Evolutionary conservation across 2,797 vertebrate genomes (phyloP).

Genomic region (Potorous gilbertii): DNA sequence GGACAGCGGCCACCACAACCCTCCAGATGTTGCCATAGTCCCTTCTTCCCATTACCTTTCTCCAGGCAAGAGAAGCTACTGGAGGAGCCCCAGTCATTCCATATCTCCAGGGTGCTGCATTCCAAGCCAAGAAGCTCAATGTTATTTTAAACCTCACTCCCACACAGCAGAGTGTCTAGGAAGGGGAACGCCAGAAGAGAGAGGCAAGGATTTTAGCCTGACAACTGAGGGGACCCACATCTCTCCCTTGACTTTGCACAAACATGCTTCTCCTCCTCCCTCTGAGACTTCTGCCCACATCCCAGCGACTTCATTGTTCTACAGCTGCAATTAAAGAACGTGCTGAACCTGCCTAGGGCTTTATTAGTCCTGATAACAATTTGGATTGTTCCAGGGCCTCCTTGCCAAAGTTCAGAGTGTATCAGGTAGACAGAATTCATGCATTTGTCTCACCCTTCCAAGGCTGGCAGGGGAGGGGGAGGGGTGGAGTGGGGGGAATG

Average conservation of each 20-base stretch:
- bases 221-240: slow-evolving; percentile 23
- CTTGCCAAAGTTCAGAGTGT: slow-evolving; percentile 23
- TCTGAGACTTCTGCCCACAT: neutral
- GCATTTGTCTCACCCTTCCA: neutral
- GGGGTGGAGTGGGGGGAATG: neutral
- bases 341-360: neutral
- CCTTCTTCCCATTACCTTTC: neutral
- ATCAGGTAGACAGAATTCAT: neutral
- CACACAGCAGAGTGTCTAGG: neutral
- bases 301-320: neutral
- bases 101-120: neutral
- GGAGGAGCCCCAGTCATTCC: neutral
- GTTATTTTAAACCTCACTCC: slow-evolving; percentile 34
- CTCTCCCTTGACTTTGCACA: slow-evolving; percentile 9
- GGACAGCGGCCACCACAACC: neutral
- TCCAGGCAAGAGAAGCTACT: neutral
- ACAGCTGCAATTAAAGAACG: slow-evolving; percentile 34
- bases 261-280: slow-evolving; percentile 27
- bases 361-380: slow-evolving; percentile 19
- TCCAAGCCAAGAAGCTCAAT: slow-evolving; percentile 21
- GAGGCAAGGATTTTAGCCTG: slow-evolving; percentile 12
- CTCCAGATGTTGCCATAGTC: neutral
- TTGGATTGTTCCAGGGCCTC: neutral
- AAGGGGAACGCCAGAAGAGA: neutral
- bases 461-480: no score